A percentile compares a stretch with the other conserved stretches of the same genome.
Conservation (phyloP, 1,140 invertebrate genomes). For the Trissolcus basalis region DNA sequence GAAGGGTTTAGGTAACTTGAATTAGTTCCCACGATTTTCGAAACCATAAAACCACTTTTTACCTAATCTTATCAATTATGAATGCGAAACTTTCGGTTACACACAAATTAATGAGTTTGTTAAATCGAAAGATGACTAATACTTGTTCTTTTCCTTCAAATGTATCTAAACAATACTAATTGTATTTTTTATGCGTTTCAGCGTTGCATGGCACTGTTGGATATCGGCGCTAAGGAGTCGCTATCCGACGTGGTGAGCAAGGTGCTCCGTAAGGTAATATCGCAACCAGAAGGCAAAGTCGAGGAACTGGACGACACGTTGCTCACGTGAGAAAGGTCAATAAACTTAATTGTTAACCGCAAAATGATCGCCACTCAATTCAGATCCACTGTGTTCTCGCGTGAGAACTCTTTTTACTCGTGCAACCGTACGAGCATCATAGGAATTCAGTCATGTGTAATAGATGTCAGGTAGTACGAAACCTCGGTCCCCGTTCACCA, state of each 20-base stretch:
- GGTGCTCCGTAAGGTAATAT: slow-evolving; percentile 84
- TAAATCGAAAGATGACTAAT: too few relatives aligned
- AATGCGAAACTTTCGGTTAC: too few relatives aligned
- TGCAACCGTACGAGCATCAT: not conserved
- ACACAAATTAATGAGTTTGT: not conserved
- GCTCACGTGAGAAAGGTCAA: slow-evolving; percentile 80
- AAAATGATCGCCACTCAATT: not conserved
- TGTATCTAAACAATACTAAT: not conserved
- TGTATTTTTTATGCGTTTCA: slow-evolving; percentile 72
- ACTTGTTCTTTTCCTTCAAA: too few relatives aligned
- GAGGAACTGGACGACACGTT: slow-evolving; percentile 95
- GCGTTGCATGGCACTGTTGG: slow-evolving; percentile 85
- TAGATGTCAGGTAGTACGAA: slow-evolving; percentile 37
- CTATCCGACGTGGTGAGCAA: slow-evolving; percentile 91
- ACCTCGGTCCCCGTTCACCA: slow-evolving; percentile 4
- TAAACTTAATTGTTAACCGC: slow-evolving; percentile 30
- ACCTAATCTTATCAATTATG: too few relatives aligned
- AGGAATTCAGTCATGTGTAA: slow-evolving; percentile 17
- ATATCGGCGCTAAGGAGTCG: slow-evolving; percentile 91
- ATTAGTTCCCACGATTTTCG: too few relatives aligned
- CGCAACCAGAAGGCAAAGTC: slow-evolving; percentile 86
- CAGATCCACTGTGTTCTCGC: slow-evolving; percentile 6
- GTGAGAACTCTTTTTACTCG: slow-evolving; percentile 3
- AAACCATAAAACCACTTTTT: too few relatives aligned
- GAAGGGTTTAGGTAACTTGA: too few relatives aligned